Evolutionary conservation across 2,797 vertebrate species (phyloP), one percentile per base, ranked within the genome.

Genomic region (Enteromius viviparus): DNA sequence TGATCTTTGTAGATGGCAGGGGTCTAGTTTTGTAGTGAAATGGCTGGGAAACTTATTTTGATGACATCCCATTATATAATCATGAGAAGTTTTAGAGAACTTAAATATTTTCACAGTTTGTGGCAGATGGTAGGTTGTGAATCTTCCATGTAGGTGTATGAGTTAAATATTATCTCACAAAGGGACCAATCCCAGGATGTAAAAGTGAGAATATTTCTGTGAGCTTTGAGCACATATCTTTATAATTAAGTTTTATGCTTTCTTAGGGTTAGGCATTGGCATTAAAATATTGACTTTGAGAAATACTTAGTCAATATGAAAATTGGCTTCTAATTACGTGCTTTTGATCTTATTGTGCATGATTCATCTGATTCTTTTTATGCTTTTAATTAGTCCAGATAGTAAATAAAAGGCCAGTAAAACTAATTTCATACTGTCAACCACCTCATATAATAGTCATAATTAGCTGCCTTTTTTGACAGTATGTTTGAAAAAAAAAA

Each of bases 161-260:
- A 76, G 78, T 49, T 80, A 68, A 84, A 58, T 69, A 74, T 45
- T 23, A 76, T 80, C 55, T 80, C 32, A 26, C 32, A 75, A 69
- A 69, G 34, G 34, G 14, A 75, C 37, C 49, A 60, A 60, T 49
- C 66, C 49, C 26, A 84, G 58, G 49, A 83, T 65, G 15, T 37
- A 26, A 75, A 76, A 75, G 21, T 58, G 21, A 37, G 47, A 74
- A 53, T 40, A 58, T 23, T 40, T 68, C 37, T 75, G 49, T 2
- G 29, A 15, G 49, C 29, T 75, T 37, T 55, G 32, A 55, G 21
- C 51, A 75, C 72, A 75, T 21, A 58, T 37, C 19, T 58, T 75
- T 55, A 23, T 75, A 37, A 75, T 75, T 37, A 55, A 17, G 12
- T 58, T 53, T 53, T 53, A 53, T 37, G 49, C 3, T 76, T 72